Evolutionary conservation across 2,888 invertebrate species (phyloP), one percentile per base, ranked within the genome.

Genomic region (Andricus quercusramuli): DNA sequence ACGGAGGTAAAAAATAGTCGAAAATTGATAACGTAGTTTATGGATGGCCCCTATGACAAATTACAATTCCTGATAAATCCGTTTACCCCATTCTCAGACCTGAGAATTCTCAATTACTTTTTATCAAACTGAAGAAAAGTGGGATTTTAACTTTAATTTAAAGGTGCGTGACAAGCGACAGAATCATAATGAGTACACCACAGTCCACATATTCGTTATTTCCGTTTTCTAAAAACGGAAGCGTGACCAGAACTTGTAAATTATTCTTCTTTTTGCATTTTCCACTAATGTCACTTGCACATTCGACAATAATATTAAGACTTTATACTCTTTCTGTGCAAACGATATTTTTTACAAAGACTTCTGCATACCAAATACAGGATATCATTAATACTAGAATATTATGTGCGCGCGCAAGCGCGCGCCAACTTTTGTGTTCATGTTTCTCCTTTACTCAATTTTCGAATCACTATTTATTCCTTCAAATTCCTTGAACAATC

Each of bases 251-350:
- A 20, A 70, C 20, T 47, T 68, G 25, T 29, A 13, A 51, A 25
- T 70, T 29, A 15, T 68, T 68, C 29, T 25, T 51, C 51, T 47
- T 22, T 44, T 20, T n/a, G 13, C 44, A 41, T 25, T 25, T 44
- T 20, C 20, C 20, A 25, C 51, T 47, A 70, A 29, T 70, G n/a
- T 51, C 29, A 8, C 25, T 47, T 70, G 9, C 51, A 70, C 8
- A 70, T 51, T 47, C 51, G 70, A 70, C 47, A 29, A 51, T 70
- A 29, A 70, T 70, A 74, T 74, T 74, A 37, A 13, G 32, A 17
- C 29, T 68, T 44, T 68, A 37, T 13, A 67, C 44, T 68, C 67
- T 70, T 51, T 51, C 44, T 51, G 25, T 29, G 51, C 29, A 56
- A 6, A 32, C 51, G 5, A 2, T 11, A 74, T n/a, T 74, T 74